These are phyloP conservation scores for Delichon dasypus DNA, from an alignment of 2,797 vertebrate genomes.

Conservation along the genomic window DNA sequence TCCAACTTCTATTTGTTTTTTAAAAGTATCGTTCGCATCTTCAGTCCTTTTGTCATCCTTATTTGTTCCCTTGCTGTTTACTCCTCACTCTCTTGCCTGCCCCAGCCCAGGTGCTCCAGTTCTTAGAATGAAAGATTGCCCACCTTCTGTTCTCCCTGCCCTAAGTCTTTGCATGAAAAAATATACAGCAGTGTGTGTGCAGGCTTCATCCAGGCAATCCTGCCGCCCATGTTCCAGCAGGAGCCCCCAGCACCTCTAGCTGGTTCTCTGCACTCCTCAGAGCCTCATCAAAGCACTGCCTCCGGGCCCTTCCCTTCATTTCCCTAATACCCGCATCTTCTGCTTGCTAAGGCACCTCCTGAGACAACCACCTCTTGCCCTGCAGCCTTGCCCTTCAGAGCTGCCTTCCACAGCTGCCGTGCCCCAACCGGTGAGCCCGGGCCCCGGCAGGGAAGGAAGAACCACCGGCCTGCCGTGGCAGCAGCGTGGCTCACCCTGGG, in stretches of 20 bases:
- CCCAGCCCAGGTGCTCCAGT: background rate
- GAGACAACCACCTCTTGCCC: conserved; percentile 17
- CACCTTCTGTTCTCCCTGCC: background rate
- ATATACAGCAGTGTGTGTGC: background rate
- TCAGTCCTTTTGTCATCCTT: background rate
- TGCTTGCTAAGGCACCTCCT: conserved; percentile 49
- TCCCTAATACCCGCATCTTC: conserved; percentile 42
- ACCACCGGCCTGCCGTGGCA: rapidly evolving
- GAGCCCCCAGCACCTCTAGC: background rate
- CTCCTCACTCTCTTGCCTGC: background rate
- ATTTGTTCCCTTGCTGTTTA: background rate
- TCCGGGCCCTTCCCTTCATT: conserved; percentile 37
- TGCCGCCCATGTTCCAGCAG: background rate
- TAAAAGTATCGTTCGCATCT: background rate
- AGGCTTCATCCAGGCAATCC: background rate
- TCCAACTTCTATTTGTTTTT: background rate
- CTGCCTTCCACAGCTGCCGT: background rate
- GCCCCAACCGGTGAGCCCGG: background rate
- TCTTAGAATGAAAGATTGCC: background rate
- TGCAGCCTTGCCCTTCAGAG: conserved; percentile 3
- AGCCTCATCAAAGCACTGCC: conserved; percentile 58
- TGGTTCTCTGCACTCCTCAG: background rate
- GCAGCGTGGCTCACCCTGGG: background rate
- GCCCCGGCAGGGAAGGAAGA: background rate
- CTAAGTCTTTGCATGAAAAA: background rate